A percentile compares a stretch with the other conserved stretches of the same genome.
phyloP scores from a whole-genome alignment of 2,888 invertebrate genomes.

The Troilus luridus region DNA sequence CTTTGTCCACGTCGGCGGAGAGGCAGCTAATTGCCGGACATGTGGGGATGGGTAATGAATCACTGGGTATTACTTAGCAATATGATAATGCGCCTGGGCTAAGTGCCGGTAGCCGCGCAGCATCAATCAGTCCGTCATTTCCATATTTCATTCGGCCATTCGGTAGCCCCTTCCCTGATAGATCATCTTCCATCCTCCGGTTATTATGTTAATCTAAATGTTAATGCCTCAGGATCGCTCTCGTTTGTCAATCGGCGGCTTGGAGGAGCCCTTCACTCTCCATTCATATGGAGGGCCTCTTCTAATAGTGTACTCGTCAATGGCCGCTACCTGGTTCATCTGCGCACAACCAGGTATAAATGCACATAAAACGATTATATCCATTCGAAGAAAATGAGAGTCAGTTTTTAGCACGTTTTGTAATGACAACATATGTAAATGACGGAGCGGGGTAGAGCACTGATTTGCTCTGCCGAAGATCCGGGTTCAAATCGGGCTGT shows the following conservation, averaged over 20 bases:
- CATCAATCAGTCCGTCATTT: conserved; percentile 63
- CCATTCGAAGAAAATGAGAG: too few species aligned
- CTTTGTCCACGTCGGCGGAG: conserved; percentile 1
- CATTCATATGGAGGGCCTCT: background rate
- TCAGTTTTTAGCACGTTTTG: too few species aligned
- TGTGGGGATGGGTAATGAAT: conserved; percentile 62
- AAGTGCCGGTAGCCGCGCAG: conserved; percentile 63
- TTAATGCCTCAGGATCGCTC: conserved; percentile 61
- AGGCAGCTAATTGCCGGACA: background rate
- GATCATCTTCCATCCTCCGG: conserved; percentile 44
- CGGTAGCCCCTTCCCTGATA: conserved; percentile 31
- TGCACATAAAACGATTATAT: too few species aligned
- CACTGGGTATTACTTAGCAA: conserved; percentile 65
- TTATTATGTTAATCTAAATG: conserved; percentile 65
- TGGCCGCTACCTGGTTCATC: background rate
- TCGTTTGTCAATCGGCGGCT: conserved; percentile 55
- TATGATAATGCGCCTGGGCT: conserved; percentile 64
- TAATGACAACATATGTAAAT: too few species aligned
- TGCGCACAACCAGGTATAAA: background rate
- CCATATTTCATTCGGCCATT: conserved; percentile 64
- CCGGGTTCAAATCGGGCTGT: too few species aligned
- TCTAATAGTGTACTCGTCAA: conserved; percentile 35
- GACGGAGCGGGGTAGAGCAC: too few species aligned
- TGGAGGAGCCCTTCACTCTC: conserved; percentile 28
- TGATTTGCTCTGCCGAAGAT: too few species aligned